These are phyloP conservation scores for Hipparchia sbordonii DNA, from an alignment of 2,888 invertebrate species.

Conservation along the genomic window DNA sequence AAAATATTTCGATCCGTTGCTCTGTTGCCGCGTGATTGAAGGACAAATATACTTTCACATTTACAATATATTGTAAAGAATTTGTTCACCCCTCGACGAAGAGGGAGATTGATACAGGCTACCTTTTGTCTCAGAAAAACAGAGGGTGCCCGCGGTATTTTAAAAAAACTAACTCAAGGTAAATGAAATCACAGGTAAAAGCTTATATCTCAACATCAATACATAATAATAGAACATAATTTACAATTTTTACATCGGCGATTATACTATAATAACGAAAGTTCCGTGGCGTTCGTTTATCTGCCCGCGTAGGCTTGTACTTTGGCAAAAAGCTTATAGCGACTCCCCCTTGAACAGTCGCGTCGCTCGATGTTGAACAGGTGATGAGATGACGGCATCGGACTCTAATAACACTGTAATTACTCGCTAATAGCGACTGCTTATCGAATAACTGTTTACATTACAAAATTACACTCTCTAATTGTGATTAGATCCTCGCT, in stretches of 20 bases:
- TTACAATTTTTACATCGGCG: too few relatives aligned
- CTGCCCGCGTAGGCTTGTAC: background rate
- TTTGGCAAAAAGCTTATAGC: background rate
- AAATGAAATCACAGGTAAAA: too few relatives aligned
- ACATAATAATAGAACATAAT: too few relatives aligned
- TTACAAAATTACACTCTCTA: slow-evolving; percentile 19
- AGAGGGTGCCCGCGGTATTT: too few relatives aligned
- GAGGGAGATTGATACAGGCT: too few relatives aligned
- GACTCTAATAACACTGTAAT: slow-evolving; percentile 28
- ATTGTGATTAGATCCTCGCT: slow-evolving; percentile 20
- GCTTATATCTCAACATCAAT: too few relatives aligned
- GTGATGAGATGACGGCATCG: slow-evolving; percentile 49
- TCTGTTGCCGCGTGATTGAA: too few relatives aligned
- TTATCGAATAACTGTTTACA: slow-evolving; percentile 26
- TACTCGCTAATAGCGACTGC: slow-evolving; percentile 30
- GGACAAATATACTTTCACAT: too few relatives aligned
- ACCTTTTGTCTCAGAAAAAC: too few relatives aligned
- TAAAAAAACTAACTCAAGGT: too few relatives aligned
- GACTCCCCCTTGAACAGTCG: background rate
- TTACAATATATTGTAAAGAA: slow-evolving; percentile 5
- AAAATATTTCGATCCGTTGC: too few relatives aligned
- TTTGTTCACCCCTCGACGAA: slow-evolving; percentile 29
- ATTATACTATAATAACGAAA: too few relatives aligned
- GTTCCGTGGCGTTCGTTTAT: background rate
- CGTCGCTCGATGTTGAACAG: background rate